Evolutionary conservation across 2,113 vertebrate genomes (phyloP), one percentile per base, ranked within the genome.

Genomic region (Lontra canadensis): DNA sequence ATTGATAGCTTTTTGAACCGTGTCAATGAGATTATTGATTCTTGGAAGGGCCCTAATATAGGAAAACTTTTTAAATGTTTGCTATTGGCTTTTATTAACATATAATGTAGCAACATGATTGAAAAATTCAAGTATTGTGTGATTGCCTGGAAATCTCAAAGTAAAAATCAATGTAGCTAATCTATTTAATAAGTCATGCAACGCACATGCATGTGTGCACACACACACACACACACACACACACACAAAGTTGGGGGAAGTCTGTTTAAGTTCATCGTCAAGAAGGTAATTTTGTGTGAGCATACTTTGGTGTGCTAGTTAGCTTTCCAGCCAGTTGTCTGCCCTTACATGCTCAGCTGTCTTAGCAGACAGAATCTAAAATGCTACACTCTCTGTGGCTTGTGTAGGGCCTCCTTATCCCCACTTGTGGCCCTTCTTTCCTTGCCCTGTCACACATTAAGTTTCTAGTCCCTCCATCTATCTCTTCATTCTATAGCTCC

Each of bases 171-270:
- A 97, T 95, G 71, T 44, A 90, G 95, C 71, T 98, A 96, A 97
- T 63, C 78, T 98, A 90, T 96, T 98, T 97, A 98, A 98, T 97
- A 98, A 98, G 96, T 98, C 94, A 97, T 85, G 76, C 95, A 83
- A 71, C 39, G 78, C 61, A 79, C 42, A 85, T 59, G 82, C 36
- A 42, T 61, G 52, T 11, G 44, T 1, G 44, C 34, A 67, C 23
- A 83, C 21, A 89, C 57, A 47, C 49, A 52, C 49, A 52, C 21
- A 89, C 57, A 47, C 49, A 52, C 49, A 52, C 49, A 52, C 76
- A 84, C 13, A 44, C 26, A 44, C 13, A n/a, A 4, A 52, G 12
- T 29, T 8, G 31, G 23, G 42, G 7, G 8, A 59, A 81, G 23
- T 83, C 74, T 26, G 74, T 94, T 86, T 89, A 61, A 20, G 88